A percentile compares a stretch with the other conserved stretches of the same genome.
These are phyloP conservation scores for Tachycineta bicolor DNA, from an alignment of 2,113 vertebrate species.

Conservation along the genomic window DNA sequence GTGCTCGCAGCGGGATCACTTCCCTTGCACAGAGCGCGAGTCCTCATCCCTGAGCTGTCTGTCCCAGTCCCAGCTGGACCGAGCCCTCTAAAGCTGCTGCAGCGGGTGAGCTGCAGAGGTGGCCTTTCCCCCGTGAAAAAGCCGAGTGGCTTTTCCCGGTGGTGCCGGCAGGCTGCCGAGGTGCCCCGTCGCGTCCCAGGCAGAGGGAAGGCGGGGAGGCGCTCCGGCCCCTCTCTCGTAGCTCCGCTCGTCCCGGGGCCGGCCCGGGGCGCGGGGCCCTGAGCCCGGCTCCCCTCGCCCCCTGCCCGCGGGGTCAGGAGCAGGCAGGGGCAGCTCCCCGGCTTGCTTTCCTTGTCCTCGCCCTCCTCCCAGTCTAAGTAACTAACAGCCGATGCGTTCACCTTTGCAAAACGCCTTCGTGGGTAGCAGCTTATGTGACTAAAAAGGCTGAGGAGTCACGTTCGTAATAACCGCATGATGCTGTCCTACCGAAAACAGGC, in stretches of 20 bases:
- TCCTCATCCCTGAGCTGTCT: background rate
- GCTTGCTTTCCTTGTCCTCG: too few species aligned
- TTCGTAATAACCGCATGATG: background rate
- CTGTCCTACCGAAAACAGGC: background rate
- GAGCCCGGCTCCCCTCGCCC: background rate
- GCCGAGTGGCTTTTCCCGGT: background rate
- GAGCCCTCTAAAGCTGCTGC: background rate
- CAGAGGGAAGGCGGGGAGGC: too few species aligned
- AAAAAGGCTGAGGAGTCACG: background rate
- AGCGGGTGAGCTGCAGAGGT: background rate
- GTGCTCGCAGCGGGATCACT: background rate
- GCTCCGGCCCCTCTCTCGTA: background rate
- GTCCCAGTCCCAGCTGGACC: background rate
- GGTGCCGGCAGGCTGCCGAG: background rate
- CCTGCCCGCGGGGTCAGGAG: fast-evolving
- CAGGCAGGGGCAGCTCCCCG: background rate
- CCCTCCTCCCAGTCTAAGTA: background rate
- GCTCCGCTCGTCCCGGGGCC: too few species aligned
- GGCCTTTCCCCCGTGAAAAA: background rate
- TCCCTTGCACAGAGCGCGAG: fast-evolving
- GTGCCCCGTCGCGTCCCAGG: fast-evolving
- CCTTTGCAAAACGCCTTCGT: background rate
- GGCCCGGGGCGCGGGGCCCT: background rate
- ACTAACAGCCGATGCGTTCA: background rate
- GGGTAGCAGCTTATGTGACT: background rate